These are phyloP conservation scores for Mallotus villosus DNA, from an alignment of 2,797 vertebrate species.

Conservation along the genomic window DNA sequence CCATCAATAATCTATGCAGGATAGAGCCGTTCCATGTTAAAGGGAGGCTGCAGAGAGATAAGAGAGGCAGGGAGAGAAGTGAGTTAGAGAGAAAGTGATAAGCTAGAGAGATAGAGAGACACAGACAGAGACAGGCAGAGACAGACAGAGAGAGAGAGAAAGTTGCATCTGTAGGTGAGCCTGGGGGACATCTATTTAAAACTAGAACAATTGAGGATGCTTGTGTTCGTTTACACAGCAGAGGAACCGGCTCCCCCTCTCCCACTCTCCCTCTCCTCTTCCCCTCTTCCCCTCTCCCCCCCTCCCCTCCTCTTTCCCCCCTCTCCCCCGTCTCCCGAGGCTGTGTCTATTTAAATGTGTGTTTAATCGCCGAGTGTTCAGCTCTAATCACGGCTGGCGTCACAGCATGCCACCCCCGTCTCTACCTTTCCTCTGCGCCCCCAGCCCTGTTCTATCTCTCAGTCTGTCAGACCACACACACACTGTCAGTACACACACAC, in stretches of 20 bases:
- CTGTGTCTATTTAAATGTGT: conserved; percentile 71
- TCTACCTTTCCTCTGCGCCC: conserved; percentile 38
- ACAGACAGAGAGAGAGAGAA: conserved; percentile 33
- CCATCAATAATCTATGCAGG: conserved; percentile 61
- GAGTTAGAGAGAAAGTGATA: too few species aligned
- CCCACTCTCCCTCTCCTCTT: conserved; percentile 6
- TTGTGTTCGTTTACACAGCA: conserved; percentile 61
- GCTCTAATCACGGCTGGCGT: conserved; percentile 47
- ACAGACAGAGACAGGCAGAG: conserved; percentile 9
- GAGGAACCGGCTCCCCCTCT: conserved; percentile 32
- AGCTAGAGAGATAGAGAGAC: conserved; percentile 12
- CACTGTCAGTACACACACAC: too few species aligned
- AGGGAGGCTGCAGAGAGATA: conserved; percentile 18
- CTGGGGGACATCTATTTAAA: conserved; percentile 65
- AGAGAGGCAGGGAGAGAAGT: too few species aligned
- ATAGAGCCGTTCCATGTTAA: conserved; percentile 57
- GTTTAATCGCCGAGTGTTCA: conserved; percentile 34
- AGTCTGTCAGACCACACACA: conserved; percentile 6
- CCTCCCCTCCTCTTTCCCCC: conserved; percentile 20
- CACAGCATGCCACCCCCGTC: conserved; percentile 39
- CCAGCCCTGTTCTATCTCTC: conserved; percentile 52
- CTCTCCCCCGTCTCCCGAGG: conserved; percentile 34
- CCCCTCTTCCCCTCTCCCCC: not conserved
- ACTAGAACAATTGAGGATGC: conserved; percentile 60
- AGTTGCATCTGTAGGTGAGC: conserved; percentile 51